Percentiles rank a stretch among this genome's conserved stretches.
Conservation (phyloP, 2,113 vertebrate species). For the Trachemys scripta region DNA sequence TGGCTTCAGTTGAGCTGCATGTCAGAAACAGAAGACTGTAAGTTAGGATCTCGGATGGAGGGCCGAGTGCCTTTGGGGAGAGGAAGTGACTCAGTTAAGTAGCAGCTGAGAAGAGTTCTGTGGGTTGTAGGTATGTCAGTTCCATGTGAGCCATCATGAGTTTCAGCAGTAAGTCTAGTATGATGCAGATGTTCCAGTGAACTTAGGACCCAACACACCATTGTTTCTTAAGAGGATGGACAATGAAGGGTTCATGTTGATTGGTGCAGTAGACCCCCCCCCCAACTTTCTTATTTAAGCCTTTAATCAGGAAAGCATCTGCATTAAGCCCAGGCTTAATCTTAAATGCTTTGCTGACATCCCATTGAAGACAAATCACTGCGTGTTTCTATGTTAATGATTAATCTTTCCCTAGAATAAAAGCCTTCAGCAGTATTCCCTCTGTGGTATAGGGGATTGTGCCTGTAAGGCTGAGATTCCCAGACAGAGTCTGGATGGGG, state of each 20-base stretch:
- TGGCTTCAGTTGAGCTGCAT: background rate
- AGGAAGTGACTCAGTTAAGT: background rate
- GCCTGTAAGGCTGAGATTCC: background rate
- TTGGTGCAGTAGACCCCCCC: background rate
- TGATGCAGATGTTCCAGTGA: background rate
- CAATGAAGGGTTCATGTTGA: background rate
- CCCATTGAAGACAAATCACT: background rate
- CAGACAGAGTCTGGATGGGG: background rate
- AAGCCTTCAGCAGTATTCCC: background rate
- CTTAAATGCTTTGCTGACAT: background rate
- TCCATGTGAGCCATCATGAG: background rate
- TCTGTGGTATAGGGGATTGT: background rate
- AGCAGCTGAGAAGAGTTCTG: background rate
- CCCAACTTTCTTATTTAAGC: background rate
- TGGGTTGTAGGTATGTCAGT: background rate
- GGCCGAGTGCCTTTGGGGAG: background rate
- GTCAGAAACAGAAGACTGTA: background rate
- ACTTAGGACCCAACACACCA: background rate
- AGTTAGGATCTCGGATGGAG: background rate
- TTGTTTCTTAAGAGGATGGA: too few relatives aligned
- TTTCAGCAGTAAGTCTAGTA: too few relatives aligned
- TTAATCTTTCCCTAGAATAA: background rate
- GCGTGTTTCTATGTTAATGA: background rate
- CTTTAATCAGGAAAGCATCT: background rate
- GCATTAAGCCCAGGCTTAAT: background rate